A percentile compares a stretch with the other conserved stretches of the same genome.
phyloP scores from a whole-genome alignment of 2,888 invertebrate species.

The Polydrusus cervinus region DNA sequence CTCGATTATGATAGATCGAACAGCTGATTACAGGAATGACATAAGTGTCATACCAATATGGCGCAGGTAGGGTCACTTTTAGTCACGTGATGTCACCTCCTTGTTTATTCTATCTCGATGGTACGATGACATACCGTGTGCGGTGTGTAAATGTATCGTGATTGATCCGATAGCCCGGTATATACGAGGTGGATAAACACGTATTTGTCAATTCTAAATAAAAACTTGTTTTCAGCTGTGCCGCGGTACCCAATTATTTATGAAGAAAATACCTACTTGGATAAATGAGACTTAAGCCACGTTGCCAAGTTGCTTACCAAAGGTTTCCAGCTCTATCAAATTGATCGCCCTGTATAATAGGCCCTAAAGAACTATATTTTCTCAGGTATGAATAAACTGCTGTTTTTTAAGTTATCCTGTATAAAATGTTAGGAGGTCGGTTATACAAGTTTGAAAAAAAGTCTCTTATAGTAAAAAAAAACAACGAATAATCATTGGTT shows the following conservation, averaged over 20 bases:
- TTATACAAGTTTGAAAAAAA: not conserved
- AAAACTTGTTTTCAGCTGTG: constrained; percentile 16
- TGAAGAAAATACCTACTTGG: constrained; percentile 11
- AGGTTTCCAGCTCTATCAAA: not conserved
- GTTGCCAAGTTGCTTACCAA: not conserved
- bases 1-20: no score
- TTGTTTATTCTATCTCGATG: no score
- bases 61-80: no score
- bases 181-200: not conserved
- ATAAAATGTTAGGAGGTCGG: not conserved
- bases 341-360: not conserved
- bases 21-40: no score
- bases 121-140: no score
- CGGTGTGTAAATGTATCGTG: no score
- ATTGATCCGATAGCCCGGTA: no score
- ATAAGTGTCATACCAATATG: no score
- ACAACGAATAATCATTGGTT: constrained; percentile 39
- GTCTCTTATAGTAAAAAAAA: constrained; percentile 13
- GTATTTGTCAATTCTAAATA: not conserved
- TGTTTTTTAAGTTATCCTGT: not conserved
- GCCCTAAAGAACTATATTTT: constrained; percentile 6
- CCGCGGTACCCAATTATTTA: constrained; percentile 19
- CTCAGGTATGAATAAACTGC: constrained; percentile 11
- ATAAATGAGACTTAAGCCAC: constrained; percentile 4
- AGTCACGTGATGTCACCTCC: no score